Base-by-base conservation (phyloP, 64 coral and sea anemone species). In the Exaiptasia diaphana region DNA sequence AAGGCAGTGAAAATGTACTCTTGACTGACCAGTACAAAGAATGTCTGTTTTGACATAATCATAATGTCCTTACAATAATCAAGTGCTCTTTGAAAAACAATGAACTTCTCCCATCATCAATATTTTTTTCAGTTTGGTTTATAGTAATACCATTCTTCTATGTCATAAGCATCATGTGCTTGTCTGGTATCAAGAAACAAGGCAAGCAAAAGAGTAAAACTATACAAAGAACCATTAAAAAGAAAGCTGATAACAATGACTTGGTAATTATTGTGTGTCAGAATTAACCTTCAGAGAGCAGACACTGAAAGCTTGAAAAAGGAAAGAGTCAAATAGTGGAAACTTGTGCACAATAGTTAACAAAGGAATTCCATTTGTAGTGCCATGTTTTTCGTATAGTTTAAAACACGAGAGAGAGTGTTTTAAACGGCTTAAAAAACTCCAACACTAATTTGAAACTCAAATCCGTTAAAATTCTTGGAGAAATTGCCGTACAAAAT, bases 41-140 rank as follows among this genome's bases (percentile, higher is more conserved):
- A 52, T 10, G 49, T 52, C 10, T 10, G n/a, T 12, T 52, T 12
- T 52, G 10, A 52, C 49, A 52, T 52, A 52, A 52, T 52, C 10
- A 12, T 10, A 52, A 52, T 12, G 49, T n/a, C 49, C 49, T n/a
- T n/a, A 10, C 10, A 52, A 12, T 52, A 12, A 52, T 10, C 49
- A 10, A n/a, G 10, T n/a, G 49, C 49, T 52, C 49, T 52, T n/a
- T 52, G 49, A 52, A n/a, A 52, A 10, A 52, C 10, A 52, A 52
- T 10, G 10, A 10, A 10, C 49, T 52, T 52, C 10, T 12, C 49
- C 49, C 49, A 12, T n/a, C n/a, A n/a, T 52, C n/a, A 52, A n/a
- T 52, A 37, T 43, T 35, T 73, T 73, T 67, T 67, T 45, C 44
- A 73, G 69, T 73, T 24, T 73, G 38, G 21, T 73, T 73, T 73